Evolutionary conservation across 2,888 invertebrate species (phyloP), one percentile per base, ranked within the genome.

Genomic region (Drosophila formosana): DNA sequence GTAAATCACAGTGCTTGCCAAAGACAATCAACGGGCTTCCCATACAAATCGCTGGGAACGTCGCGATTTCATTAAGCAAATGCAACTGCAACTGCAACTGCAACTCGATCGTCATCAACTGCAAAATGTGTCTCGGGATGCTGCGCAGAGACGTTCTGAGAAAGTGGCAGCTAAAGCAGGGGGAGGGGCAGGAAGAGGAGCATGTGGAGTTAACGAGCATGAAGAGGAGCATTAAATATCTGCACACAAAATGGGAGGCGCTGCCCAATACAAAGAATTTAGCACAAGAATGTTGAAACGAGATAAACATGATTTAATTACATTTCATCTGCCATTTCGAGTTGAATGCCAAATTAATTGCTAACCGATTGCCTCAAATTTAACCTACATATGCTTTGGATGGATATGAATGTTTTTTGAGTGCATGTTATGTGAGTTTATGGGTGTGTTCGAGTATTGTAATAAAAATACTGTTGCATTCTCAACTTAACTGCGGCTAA

Each of bases 31-130:
- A 69, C 63, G 28, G 60, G 78, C 74, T 72, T 73, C 87, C 87
- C 84, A 87, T 78, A 69, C 75, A 66, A 72, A 67, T 63, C 52
- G 77, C 72, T 80, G 82, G 86, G 83, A 84, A 84, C 56, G 77
- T 66, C 68, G 83, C 83, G 53, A 77, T 85, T 84, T 82, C 86
- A 84, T 88, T 82, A 85, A 88, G 80, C 80, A 67, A 80, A 77
- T 80, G n/a, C 18, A 13, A 51, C 39, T 39, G 9, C 30, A 49
- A 56, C 46, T 45, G 2, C 13, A 32, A 46, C 60, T 30, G 45
- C 51, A 69, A 71, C 30, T 58, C 49, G 45, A 45, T 32, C 9
- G 9, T 32, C 8, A 34, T 25, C 9, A 55, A 47, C 43, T 50
- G 55, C 30, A 49, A 66, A 56, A 41, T 75, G 58, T 66, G 55